These are phyloP conservation scores for Mystacornis crossleyi DNA, from an alignment of 2,113 vertebrate genomes.

Conservation along the genomic window DNA sequence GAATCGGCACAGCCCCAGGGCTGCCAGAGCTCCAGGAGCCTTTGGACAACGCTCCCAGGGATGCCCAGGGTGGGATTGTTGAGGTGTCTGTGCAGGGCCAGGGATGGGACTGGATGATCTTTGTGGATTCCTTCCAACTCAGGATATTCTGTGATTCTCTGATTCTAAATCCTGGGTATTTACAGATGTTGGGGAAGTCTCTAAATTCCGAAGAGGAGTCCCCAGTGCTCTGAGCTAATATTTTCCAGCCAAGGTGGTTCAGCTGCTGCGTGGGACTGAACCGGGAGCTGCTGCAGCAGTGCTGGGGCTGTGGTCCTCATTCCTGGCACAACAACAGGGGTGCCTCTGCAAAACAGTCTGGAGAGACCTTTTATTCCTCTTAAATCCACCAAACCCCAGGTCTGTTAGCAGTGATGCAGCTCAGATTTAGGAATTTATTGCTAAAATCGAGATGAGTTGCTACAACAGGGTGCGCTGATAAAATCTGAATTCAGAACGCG, in stretches of 20 bases:
- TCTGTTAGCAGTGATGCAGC: not conserved
- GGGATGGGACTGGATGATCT: not conserved
- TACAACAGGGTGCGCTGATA: not conserved
- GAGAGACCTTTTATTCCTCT: not conserved
- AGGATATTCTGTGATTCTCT: not conserved
- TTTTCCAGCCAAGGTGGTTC: not conserved
- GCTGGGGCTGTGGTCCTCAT: not conserved
- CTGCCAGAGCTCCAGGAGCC: not conserved
- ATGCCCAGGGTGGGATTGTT: not conserved
- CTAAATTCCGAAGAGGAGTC: not conserved
- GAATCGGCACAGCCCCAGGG: rapidly evolving
- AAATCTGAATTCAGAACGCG: not conserved
- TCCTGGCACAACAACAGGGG: not conserved
- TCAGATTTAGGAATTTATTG: not conserved
- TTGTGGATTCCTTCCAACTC: rapidly evolving
- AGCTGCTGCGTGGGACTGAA: not conserved
- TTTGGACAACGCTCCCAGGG: rapidly evolving
- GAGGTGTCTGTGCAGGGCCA: not conserved
- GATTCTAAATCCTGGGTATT: no score
- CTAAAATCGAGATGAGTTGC: not conserved
- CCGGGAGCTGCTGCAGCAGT: not conserved
- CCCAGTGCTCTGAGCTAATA: not conserved
- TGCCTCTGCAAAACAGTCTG: not conserved
- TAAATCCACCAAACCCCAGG: not conserved
- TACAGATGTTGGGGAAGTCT: not conserved